A percentile compares a stretch with the other conserved stretches of the same genome.
Evolutionary conservation across 2,113 vertebrate species (phyloP).

Genomic region (Chiloscyllium plagiosum): DNA sequence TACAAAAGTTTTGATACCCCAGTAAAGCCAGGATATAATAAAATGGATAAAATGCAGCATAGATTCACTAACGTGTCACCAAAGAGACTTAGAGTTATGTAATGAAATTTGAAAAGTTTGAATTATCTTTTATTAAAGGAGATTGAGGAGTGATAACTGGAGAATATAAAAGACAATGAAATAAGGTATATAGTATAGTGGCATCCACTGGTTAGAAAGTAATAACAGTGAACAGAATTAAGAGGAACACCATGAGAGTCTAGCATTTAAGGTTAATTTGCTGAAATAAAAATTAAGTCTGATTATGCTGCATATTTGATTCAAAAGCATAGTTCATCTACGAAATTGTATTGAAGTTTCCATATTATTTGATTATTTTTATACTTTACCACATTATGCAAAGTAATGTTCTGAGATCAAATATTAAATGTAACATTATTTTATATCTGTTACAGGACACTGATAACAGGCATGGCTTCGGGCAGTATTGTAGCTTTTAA

Average conservation of each 20-base stretch:
- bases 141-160: neutral
- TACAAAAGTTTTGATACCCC: neutral
- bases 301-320: neutral
- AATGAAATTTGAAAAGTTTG: neutral
- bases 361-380: neutral
- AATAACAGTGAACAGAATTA: neutral
- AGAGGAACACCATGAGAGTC: neutral
- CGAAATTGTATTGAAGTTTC: neutral
- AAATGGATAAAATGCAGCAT: neutral
- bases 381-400: neutral
- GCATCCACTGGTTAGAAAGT: neutral
- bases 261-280: neutral
- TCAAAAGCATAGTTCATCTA: neutral
- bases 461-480: conserved; percentile 96
- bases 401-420: neutral
- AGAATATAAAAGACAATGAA: neutral
- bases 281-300: neutral
- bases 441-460: conserved; percentile 67
- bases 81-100: neutral
- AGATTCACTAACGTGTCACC: neutral
- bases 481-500: conserved; percentile 98
- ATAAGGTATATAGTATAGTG: neutral
- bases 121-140: neutral
- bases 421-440: neutral
- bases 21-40: neutral